phyloP scores from a whole-genome alignment of 2,888 invertebrate genomes.

The Cheilosia variabilis region DNA sequence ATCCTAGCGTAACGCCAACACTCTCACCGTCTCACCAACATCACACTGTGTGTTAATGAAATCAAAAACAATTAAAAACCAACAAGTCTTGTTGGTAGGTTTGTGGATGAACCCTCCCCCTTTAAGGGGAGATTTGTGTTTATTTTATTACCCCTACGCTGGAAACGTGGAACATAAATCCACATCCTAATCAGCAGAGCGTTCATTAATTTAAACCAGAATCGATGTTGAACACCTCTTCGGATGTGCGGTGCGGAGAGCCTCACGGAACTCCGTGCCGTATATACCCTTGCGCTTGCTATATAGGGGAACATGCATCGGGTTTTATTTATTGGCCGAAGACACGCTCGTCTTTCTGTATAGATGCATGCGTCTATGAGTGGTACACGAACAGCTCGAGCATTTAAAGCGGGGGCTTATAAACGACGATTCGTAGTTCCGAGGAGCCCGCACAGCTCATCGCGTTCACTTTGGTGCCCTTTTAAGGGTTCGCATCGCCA shows the following conservation, averaged over 20 bases:
- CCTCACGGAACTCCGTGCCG: not conserved
- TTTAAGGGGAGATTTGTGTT: slow-evolving; percentile 13
- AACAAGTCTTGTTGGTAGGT: slow-evolving; percentile 37
- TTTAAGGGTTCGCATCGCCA: slow-evolving; percentile 22
- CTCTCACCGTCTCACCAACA: not conserved
- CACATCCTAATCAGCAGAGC: slow-evolving; percentile 70
- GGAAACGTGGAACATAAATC: slow-evolving; percentile 58
- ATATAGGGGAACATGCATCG: slow-evolving; percentile 20
- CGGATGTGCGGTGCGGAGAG: slow-evolving; percentile 5
- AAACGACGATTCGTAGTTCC: not conserved
- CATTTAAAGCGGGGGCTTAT: not conserved
- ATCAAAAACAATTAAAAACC: slow-evolving; percentile 70
- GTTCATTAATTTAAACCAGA: slow-evolving; percentile 72
- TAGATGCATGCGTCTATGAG: slow-evolving; percentile 30
- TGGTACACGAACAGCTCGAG: slow-evolving; percentile 37
- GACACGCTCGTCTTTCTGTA: slow-evolving; percentile 54
- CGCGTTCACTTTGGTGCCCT: slow-evolving; percentile 18
- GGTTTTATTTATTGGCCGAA: slow-evolving; percentile 68
- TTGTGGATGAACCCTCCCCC: not conserved
- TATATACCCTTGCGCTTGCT: slow-evolving; percentile 21
- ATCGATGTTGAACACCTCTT: slow-evolving; percentile 71
- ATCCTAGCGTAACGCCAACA: slow-evolving; percentile 69
- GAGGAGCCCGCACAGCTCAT: slow-evolving; percentile 14
- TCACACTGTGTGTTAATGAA: slow-evolving; percentile 28
- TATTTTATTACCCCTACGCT: slow-evolving; percentile 63